Percentiles rank a stretch among this genome's conserved stretches.
phyloP scores from a whole-genome alignment of 2,797 vertebrate species.

The Percopsis omiscomaycus region DNA sequence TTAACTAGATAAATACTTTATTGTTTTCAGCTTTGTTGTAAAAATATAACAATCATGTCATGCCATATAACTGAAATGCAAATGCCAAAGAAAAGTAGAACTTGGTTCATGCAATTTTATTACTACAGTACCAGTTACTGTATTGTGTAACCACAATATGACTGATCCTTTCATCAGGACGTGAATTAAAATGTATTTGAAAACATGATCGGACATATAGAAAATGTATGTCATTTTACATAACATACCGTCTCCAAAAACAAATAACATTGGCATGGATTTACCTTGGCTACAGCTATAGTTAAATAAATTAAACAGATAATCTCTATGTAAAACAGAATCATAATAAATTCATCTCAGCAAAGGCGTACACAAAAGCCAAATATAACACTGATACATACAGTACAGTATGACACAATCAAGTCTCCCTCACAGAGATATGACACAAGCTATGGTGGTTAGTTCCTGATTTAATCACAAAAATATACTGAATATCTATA shows the following conservation, averaged over 20 bases:
- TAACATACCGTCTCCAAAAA: constrained; percentile 25
- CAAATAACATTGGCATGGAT: constrained; percentile 43
- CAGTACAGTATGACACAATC: constrained; percentile 43
- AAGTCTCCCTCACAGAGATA: constrained; percentile 35
- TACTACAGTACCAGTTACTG: constrained; percentile 4
- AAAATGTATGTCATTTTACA: constrained; percentile 6
- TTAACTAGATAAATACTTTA: constrained; percentile 77
- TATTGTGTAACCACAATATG: not conserved
- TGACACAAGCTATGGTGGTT: constrained; percentile 64
- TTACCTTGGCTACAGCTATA: constrained; percentile 62
- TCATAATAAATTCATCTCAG: constrained; percentile 37
- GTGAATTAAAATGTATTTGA: constrained; percentile 1
- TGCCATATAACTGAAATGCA: constrained; percentile 54
- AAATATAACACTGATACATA: constrained; percentile 64
- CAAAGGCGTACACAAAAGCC: constrained; percentile 47
- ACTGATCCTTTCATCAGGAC: constrained; percentile 10
- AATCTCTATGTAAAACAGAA: constrained; percentile 52
- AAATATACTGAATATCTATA: constrained; percentile 77
- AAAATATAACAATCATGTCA: constrained; percentile 59
- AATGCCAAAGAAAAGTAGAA: constrained; percentile 13
- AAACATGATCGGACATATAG: not conserved
- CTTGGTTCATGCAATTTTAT: constrained; percentile 8
- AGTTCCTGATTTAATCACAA: constrained; percentile 71
- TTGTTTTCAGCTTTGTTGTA: constrained; percentile 57
- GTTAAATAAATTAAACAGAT: constrained; percentile 81